Evolutionary conservation across 2,797 vertebrate genomes (phyloP), one percentile per base, ranked within the genome.

Genomic region (Chanos chanos): DNA sequence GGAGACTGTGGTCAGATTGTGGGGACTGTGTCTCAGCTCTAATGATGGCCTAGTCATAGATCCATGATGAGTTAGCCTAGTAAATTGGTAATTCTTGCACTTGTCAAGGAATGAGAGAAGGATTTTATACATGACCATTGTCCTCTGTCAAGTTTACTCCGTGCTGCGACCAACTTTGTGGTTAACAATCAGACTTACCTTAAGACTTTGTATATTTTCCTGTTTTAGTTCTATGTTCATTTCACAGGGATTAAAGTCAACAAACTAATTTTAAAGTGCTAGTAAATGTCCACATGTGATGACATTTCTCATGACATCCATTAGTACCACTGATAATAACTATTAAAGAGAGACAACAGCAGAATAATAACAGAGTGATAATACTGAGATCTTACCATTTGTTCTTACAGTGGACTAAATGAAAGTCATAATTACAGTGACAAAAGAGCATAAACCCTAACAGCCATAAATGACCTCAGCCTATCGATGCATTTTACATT

Each of bases 351-450:
- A 21, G 44, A 57, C 61, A 62, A 70, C 64, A 43, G 64, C 59
- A 30, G 47, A 75, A 62, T 57, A 41, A 70, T 61, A 60, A 72
- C 64, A 64, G 70, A 69, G 57, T 56, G 61, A 6, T 75, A 69
- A 77, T 74, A 66, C 57, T 22, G 44, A 34, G 49, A 71, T 74
- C 73, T 63, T 58, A 58, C 53, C 59, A 72, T 70, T 45, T 50
- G 64, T 70, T 56, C 18, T 70, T 49, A 70, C 63, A 72, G 67
- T 63, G 61, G 56, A 62, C 45, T 60, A 64, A 78, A 71, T 78
- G 61, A 77, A 72, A 74, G 65, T 71, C 65, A 77, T 80, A 71
- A 82, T 83, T 79, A 76, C 30, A 77, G 54, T 60, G 66, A 61
- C 40, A 53, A 47, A 80, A 79, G 77, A 72, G 68, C 52, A 48